Evolutionary conservation across 1,140 invertebrate species (phyloP).

Genomic region (Drosophila melanica): DNA sequence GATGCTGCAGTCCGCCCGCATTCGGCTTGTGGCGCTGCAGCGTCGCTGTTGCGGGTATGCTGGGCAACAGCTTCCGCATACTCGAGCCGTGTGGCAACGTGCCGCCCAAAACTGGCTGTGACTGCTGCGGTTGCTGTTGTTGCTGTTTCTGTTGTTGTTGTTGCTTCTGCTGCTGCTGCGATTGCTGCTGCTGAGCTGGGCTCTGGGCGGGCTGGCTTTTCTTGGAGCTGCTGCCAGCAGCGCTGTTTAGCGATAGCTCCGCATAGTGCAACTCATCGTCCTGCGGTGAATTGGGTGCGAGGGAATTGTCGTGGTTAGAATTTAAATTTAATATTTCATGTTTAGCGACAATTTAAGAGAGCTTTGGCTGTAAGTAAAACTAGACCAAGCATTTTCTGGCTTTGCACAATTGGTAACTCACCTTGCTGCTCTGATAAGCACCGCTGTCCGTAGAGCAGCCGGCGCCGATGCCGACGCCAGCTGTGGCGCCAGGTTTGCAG

Average conservation of each 20-base stretch:
- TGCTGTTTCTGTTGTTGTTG: constrained; percentile 33
- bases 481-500: constrained; percentile 76
- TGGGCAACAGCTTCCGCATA: constrained; percentile 77
- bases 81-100: constrained; percentile 78
- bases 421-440: constrained; percentile 81
- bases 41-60: constrained; percentile 72
- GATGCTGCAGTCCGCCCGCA: constrained; percentile 77
- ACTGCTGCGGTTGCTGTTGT: constrained; percentile 24
- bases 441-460: constrained; percentile 71
- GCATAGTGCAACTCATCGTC: constrained; percentile 89
- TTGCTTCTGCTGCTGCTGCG: constrained; percentile 38
- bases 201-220: constrained; percentile 47
- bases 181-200: constrained; percentile 57
- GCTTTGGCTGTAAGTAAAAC: too few species aligned
- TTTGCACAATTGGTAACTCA: constrained; percentile 44
- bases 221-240: constrained; percentile 53
- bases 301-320: not conserved
- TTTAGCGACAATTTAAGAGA: not conserved
- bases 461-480: constrained; percentile 45
- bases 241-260: constrained; percentile 86
- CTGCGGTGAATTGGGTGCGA: constrained; percentile 33
- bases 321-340: constrained; percentile 3
- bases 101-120: constrained; percentile 57
- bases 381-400: constrained; percentile 39
- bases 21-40: constrained; percentile 77